These are phyloP conservation scores for Eurypyga helias DNA, from an alignment of 2,113 vertebrate genomes.

Conservation along the genomic window DNA sequence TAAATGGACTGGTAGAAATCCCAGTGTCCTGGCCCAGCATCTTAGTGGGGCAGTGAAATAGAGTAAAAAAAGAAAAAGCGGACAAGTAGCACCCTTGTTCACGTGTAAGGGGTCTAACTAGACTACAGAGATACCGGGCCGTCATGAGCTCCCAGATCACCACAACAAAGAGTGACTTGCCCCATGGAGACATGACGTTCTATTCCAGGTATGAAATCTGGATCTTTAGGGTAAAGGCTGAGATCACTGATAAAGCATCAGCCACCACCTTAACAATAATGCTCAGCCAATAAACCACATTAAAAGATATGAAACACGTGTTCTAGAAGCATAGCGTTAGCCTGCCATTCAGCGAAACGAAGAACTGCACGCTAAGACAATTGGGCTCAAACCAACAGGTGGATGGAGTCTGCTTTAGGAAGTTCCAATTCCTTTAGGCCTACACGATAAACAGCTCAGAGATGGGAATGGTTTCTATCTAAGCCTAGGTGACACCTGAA, in stretches of 20 bases:
- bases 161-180: not conserved
- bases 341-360: not conserved
- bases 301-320: not conserved
- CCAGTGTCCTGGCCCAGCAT: conserved; percentile 70
- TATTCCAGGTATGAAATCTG: not conserved
- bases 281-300: not conserved
- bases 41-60: conserved; percentile 70
- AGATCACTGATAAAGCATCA: not conserved
- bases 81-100: conserved; percentile 63
- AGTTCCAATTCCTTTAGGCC: not conserved
- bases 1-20: conserved; percentile 71
- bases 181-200: not conserved
- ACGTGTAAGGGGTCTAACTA: conserved; percentile 62
- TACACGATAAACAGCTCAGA: not conserved
- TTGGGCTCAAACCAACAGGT: not conserved
- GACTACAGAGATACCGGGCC: not conserved
- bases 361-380: not conserved
- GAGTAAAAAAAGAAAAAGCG: conserved; percentile 64
- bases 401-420: not conserved
- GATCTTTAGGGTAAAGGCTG: not conserved
- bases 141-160: conserved; percentile 13
- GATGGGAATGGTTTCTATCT: not conserved
- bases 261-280: not conserved
- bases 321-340: not conserved
- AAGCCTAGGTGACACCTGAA: not conserved